Conservation (phyloP, 2,113 vertebrate species). For the Fukomys damarensis region DNA sequence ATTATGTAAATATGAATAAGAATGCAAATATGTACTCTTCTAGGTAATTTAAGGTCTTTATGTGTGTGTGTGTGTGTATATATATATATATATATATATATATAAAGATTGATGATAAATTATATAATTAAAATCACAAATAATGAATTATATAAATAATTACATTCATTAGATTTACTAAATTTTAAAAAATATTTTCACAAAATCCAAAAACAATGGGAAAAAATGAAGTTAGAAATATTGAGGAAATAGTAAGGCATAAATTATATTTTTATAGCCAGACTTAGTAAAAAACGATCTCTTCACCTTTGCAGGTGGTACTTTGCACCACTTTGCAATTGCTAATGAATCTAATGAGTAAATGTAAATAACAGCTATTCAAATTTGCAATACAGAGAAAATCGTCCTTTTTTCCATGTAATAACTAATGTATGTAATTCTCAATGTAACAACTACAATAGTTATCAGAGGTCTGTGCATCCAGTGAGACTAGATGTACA, state of each 20-base stretch:
- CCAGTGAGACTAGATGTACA: neutral
- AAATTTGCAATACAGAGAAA: neutral
- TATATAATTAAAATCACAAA: neutral
- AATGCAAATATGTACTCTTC: neutral
- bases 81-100: too few relatives aligned
- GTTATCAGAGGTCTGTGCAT: neutral
- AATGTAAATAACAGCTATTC: neutral
- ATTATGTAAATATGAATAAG: neutral
- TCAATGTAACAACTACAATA: neutral
- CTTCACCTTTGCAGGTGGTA: too few relatives aligned
- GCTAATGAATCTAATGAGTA: neutral
- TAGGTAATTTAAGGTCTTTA: neutral
- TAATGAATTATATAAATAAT: neutral
- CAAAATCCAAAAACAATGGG: too few relatives aligned
- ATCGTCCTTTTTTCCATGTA: neutral
- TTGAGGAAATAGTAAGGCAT: neutral
- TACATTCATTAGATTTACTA: neutral
- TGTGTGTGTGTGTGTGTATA: too few relatives aligned
- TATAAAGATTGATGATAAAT: neutral
- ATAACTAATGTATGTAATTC: neutral
- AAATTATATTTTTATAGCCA: neutral
- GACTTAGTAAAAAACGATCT: neutral
- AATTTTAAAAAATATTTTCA: neutral
- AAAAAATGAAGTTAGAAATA: neutral
- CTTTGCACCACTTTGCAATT: neutral